Evolutionary conservation across 2,888 invertebrate species (phyloP).

Genomic region (Andrena dorsata): DNA sequence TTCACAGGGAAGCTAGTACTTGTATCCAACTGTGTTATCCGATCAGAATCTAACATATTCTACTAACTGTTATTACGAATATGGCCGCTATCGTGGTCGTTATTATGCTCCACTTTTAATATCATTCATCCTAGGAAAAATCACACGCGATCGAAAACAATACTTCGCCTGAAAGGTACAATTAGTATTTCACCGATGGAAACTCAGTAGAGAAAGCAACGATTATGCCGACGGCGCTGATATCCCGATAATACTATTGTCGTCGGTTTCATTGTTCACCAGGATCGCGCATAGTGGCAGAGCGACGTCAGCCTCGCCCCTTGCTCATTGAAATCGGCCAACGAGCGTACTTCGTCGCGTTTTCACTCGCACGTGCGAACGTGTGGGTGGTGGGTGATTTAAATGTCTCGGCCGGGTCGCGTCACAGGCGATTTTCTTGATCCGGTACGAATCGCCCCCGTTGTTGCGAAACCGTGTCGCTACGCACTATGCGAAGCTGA

Average conservation of each 20-base stretch:
- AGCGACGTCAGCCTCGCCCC: slow-evolving; percentile 40
- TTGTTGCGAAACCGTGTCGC: slow-evolving; percentile 54
- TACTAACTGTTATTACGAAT: not conserved
- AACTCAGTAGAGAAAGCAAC: slow-evolving; percentile 54
- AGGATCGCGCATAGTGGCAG: slow-evolving; percentile 39
- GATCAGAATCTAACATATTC: too few species aligned
- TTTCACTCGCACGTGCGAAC: slow-evolving; percentile 67
- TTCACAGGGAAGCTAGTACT: too few species aligned
- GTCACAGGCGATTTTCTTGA: slow-evolving; percentile 62
- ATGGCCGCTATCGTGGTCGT: not conserved
- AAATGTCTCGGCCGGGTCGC: slow-evolving; percentile 72
- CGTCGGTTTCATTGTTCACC: slow-evolving; percentile 59
- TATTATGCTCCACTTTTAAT: not conserved
- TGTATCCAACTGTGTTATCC: too few species aligned
- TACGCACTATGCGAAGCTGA: slow-evolving; percentile 20
- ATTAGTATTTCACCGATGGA: slow-evolving; percentile 35
- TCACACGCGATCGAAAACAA: not conserved
- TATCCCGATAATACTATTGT: slow-evolving; percentile 66
- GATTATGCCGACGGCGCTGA: slow-evolving; percentile 45
- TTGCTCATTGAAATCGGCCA: slow-evolving; percentile 54
- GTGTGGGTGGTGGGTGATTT: slow-evolving; percentile 79
- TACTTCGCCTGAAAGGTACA: not conserved
- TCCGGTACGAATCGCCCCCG: slow-evolving; percentile 61
- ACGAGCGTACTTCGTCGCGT: slow-evolving; percentile 52
- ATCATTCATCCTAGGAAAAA: not conserved